Percentiles rank a stretch among this genome's conserved stretches.
Evolutionary conservation across 2,113 vertebrate genomes (phyloP).

Genomic region (Brienomyrus brachyistius): DNA sequence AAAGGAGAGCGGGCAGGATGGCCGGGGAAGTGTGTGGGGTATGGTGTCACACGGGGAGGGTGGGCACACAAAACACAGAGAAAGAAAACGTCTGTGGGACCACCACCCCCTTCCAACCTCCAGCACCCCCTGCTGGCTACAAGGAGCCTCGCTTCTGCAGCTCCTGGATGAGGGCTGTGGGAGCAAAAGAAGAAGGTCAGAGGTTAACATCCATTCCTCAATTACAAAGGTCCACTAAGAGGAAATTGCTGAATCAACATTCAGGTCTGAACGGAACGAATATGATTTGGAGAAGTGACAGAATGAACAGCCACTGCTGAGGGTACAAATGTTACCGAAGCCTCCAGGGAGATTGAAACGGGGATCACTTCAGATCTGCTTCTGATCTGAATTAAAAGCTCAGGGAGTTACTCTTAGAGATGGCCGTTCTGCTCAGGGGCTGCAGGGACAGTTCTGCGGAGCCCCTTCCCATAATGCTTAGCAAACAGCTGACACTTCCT

Average conservation of each 20-base stretch:
- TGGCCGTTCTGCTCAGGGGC: neutral
- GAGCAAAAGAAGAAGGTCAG: neutral
- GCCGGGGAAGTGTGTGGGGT: neutral
- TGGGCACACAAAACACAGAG: neutral
- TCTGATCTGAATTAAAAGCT: neutral
- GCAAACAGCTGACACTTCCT: neutral
- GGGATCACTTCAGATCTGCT: neutral
- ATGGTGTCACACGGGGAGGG: neutral
- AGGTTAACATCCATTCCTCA: neutral
- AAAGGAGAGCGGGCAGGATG: neutral
- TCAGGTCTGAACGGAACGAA: neutral
- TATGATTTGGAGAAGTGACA: neutral
- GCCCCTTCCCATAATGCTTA: neutral
- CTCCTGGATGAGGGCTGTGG: constrained; percentile 64
- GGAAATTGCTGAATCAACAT: neutral
- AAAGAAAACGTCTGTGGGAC: neutral
- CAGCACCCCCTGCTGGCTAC: constrained; percentile 4
- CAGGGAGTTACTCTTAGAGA: neutral
- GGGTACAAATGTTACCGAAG: neutral
- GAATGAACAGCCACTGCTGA: neutral
- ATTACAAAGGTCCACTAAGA: neutral
- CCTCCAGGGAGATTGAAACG: neutral
- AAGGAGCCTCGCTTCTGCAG: constrained; percentile 56
- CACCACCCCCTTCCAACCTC: neutral
- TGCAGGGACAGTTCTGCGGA: neutral